Evolutionary conservation across 2,888 invertebrate species (phyloP), one percentile per base, ranked within the genome.

Genomic region (Aphrophora alni): DNA sequence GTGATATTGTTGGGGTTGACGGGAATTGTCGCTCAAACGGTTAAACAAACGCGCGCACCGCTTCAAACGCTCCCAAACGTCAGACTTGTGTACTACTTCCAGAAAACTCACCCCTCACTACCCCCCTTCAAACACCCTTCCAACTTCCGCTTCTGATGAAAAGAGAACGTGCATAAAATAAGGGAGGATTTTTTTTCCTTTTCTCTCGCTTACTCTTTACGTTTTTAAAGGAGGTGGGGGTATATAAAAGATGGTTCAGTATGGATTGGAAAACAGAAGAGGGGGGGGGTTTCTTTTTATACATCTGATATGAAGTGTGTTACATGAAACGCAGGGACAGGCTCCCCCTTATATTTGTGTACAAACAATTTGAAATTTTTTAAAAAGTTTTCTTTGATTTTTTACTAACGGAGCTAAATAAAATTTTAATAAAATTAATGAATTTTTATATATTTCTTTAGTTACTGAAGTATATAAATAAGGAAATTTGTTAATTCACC

Each of bases 111-210:
- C 33, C 77, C 74, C 28, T 59, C 33, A 73, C 75, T 68, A 25
- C 74, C 77, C 38, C 59, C 68, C 69, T 38, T 75, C 44, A 28
- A 38, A 26, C 69, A 68, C 68, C 76, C 28, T 33, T 26, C 76
- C 28, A 59, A 78, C 81, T 81, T 81, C 81, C 81, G 81, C 38
- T 76, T 78, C 51, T 79, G 81, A 79, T 80, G 82, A 78, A 78
- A 77, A 81, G 78, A 75, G 81, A 78, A 81, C 81, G 78, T 78
- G 81, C 81, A 81, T 81, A 78, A 81, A 81, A 78, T 81, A 81
- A 75, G 81, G 81, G 81, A 76, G 81, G 81, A 78, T 78, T 81
- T 81, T 81, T 81, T 78, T 38, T 59, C 26, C 68, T 68, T 59
- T 12, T 44, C 44, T 44, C 44, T 44, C 14, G 17, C 44, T 44